Evolutionary conservation across 2,888 invertebrate species (phyloP), one percentile per base, ranked within the genome.

Genomic region (Lithophane ornitopus): DNA sequence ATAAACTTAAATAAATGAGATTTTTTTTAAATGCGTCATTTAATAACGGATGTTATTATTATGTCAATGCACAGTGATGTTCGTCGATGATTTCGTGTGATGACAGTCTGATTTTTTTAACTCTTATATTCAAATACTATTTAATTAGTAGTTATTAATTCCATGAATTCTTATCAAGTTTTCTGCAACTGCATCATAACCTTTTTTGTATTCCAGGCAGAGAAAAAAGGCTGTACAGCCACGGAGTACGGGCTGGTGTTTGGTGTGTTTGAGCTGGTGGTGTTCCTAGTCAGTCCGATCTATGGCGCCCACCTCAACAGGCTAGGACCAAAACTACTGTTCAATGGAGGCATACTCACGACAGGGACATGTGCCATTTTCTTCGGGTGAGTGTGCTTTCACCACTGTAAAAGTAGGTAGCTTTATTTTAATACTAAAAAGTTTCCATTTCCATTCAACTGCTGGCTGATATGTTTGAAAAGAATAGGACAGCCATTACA

Each of bases 201-300:
- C 1, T 19, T 71, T 14, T 52, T 52, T 26, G 3, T 70, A 34
- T 78, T 97, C 16, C 94, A 98, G 98, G 99, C 98, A 19, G 98
- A 98, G 90, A 97, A 97, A 79, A 98, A 98, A 95, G 98, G 98
- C 14, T 98, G 98, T 28, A 97, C 98, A 26, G 98, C 98, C 0
- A 97, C 98, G 16, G 98, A 98, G 90, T 98, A 98, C 91, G 99
- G 99, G 0, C 96, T 98, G 83, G 98, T 99, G 1, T 99, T 99
- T 92, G 98, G 98, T 1, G 97, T 98, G 61, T 99, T 98, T 93
- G 98, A 99, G 92, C 95, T 99, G 75, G 97, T 98, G 41, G 98
- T 98, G 70, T 98, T 98, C 93, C 90, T 98, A 46, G 97, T 98
- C 77, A 98, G 98, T 85, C 98, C 98, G 0, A 89, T 98, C 26